phyloP scores from a whole-genome alignment of 2,888 invertebrate species.

The Hirtodrosophila alboralis region DNA sequence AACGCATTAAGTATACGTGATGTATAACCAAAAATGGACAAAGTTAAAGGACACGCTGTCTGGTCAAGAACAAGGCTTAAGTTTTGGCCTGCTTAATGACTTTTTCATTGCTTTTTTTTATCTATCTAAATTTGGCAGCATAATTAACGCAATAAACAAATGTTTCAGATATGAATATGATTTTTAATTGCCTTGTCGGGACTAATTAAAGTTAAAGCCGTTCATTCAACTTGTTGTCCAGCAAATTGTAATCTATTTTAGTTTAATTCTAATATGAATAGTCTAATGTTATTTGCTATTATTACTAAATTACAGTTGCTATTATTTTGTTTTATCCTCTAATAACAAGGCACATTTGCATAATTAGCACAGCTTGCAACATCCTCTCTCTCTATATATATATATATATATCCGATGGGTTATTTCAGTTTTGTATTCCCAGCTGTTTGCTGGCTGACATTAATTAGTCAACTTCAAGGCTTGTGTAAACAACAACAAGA shows the following conservation, averaged over 20 bases:
- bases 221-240: constrained; percentile 18
- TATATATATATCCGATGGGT: no score
- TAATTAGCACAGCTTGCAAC: constrained; percentile 48
- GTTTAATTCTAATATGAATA: background rate
- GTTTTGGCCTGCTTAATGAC: constrained; percentile 31
- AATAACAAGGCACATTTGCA: constrained; percentile 41
- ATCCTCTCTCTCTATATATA: no score
- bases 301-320: constrained; percentile 30
- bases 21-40: constrained; percentile 18
- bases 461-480: constrained; percentile 41
- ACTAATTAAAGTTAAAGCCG: constrained; percentile 8
- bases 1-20: constrained; percentile 50
- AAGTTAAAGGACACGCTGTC: constrained; percentile 12
- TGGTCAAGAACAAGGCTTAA: constrained; percentile 3
- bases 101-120: constrained; percentile 38
- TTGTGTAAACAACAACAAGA: constrained; percentile 17
- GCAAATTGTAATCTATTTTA: constrained; percentile 38
- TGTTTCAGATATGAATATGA: constrained; percentile 19
- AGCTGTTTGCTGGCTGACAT: constrained; percentile 10
- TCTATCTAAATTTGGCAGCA: constrained; percentile 25
- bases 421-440: constrained; percentile 15
- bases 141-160: constrained; percentile 23
- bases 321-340: constrained; percentile 14
- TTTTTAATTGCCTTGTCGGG: constrained; percentile 22
- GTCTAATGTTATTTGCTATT: constrained; percentile 28